Evolutionary conservation across 2,113 vertebrate species (phyloP).

Genomic region (Serilophus lunatus): DNA sequence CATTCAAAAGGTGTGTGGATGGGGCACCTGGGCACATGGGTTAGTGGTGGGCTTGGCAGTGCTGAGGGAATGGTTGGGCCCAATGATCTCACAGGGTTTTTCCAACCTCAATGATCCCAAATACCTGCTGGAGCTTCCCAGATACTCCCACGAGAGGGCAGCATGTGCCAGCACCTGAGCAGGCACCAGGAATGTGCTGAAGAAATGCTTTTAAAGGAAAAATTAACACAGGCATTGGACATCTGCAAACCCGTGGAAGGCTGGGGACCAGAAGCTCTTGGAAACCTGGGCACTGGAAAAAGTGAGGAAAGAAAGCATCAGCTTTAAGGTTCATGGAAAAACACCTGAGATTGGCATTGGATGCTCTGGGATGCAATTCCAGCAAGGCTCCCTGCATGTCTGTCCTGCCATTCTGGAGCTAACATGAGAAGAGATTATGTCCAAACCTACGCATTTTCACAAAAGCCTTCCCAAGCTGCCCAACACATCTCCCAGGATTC

Average conservation of each 20-base stretch:
- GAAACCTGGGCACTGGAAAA: neutral
- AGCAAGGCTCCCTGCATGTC: neutral
- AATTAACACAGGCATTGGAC: rapidly evolving
- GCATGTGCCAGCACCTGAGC: rapidly evolving
- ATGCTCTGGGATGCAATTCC: neutral
- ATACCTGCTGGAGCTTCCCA: neutral
- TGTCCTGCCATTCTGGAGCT: neutral
- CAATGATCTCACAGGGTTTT: neutral
- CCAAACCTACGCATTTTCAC: neutral
- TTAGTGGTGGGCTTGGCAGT: neutral
- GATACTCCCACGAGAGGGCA: neutral
- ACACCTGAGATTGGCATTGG: neutral
- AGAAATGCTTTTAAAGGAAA: neutral
- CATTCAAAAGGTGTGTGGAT: rapidly evolving
- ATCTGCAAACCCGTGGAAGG: neutral
- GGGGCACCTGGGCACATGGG: neutral
- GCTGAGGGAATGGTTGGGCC: neutral
- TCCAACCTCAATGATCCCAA: rapidly evolving
- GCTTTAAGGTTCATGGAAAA: neutral
- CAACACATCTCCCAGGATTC: rapidly evolving
- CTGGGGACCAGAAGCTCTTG: neutral
- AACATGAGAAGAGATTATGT: neutral
- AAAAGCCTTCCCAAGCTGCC: neutral
- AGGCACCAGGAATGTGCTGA: rapidly evolving
- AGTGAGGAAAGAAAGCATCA: neutral